Conservation (phyloP, 2,888 invertebrate species). For the Megastigmus dorsalis region DNA sequence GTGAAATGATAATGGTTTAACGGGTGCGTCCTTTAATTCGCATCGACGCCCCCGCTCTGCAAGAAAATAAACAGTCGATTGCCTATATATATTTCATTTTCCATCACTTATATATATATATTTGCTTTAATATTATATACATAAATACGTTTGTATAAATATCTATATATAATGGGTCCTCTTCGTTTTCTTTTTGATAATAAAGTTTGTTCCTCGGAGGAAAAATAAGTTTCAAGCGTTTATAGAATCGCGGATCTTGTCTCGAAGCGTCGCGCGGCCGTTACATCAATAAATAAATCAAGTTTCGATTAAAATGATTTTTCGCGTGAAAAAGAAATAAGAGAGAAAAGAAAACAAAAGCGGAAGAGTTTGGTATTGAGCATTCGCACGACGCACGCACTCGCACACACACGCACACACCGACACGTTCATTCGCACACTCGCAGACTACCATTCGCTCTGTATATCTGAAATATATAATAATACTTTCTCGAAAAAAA, state of each 20-base stretch:
- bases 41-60: slow-evolving; percentile 22
- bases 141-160: slow-evolving; percentile 22
- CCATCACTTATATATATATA: not conserved
- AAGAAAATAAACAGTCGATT: not conserved
- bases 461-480: slow-evolving; percentile 3
- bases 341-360: not conserved
- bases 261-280: too few species aligned
- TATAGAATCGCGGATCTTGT: too few species aligned
- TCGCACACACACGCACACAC: not conserved
- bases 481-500: slow-evolving; percentile 38
- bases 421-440: not conserved
- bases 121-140: slow-evolving; percentile 21
- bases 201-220: too few species aligned
- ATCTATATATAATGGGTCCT: slow-evolving; percentile 30
- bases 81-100: not conserved
- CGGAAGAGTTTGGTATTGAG: slow-evolving; percentile 1
- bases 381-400: slow-evolving; percentile 30
- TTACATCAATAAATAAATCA: too few species aligned
- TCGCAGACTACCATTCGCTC: not conserved
- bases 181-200: too few species aligned
- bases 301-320: too few species aligned
- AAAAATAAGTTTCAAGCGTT: not conserved
- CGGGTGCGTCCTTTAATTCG: not conserved
- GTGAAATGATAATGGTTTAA: slow-evolving; percentile 32
- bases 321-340: too few species aligned